Conservation (phyloP, 2,888 invertebrate species). For the Athalia rosae region DNA sequence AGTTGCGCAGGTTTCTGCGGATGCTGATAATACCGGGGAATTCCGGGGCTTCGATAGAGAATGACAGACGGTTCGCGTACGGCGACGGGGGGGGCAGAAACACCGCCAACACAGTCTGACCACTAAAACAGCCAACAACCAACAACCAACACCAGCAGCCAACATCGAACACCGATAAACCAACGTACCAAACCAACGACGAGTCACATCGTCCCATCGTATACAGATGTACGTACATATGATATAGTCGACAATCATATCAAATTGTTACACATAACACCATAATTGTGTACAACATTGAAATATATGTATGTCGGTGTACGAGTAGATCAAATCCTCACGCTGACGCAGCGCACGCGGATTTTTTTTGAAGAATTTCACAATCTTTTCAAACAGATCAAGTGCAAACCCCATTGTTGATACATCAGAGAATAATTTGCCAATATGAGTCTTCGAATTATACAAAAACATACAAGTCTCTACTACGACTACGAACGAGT, state of each 20-base stretch:
- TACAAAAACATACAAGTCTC: background rate
- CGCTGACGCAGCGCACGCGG: conserved; percentile 1
- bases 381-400: background rate
- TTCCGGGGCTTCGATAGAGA: conserved; percentile 1
- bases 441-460: background rate
- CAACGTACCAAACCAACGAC: conserved; percentile 71
- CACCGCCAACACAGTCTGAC: conserved; percentile 70
- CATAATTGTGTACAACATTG: conserved; percentile 51
- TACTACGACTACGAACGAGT: background rate
- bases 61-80: background rate
- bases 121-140: conserved; percentile 72
- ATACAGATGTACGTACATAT: conserved; percentile 45
- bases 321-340: background rate
- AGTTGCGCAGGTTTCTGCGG: conserved; percentile 5
- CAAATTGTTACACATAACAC: background rate
- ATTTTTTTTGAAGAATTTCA: background rate
- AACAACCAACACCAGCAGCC: conserved; percentile 72
- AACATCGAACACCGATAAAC: conserved; percentile 72
- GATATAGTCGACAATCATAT: background rate
- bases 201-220: conserved; percentile 68
- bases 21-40: conserved; percentile 1
- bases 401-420: background rate
- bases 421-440: no score
- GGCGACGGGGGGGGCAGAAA: conserved; percentile 5
- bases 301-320: conserved; percentile 54